Evolutionary conservation across 2,888 invertebrate species (phyloP).

Genomic region (Limnephilus rhombicus): DNA sequence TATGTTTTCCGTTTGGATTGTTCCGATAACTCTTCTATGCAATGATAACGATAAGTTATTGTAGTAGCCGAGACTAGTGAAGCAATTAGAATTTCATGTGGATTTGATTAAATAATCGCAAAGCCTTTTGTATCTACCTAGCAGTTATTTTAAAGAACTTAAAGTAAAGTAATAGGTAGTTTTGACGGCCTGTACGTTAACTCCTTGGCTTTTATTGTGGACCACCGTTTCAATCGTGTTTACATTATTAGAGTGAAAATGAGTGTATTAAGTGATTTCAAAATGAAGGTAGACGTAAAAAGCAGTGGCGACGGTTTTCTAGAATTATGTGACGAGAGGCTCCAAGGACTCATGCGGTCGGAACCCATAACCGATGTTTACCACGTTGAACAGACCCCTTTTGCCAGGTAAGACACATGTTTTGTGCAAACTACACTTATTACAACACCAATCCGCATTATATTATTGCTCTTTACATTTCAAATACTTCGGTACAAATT

Average conservation of each 20-base stretch:
- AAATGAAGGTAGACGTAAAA: constrained; percentile 72
- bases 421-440: not conserved
- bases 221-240: constrained; percentile 37
- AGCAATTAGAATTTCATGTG: constrained; percentile 45
- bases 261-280: constrained; percentile 59
- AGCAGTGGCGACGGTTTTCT: constrained; percentile 84
- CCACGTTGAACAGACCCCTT: constrained; percentile 89
- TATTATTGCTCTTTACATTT: not conserved
- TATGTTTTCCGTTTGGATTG: constrained; percentile 60
- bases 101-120: constrained; percentile 43
- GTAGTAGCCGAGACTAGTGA: constrained; percentile 53
- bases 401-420: constrained; percentile 83
- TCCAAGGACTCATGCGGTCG: constrained; percentile 83
- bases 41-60: constrained; percentile 61
- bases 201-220: constrained; percentile 23
- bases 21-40: constrained; percentile 50
- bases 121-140: constrained; percentile 20
- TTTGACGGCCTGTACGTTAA: constrained; percentile 22
- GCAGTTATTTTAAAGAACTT: constrained; percentile 26
- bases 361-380: constrained; percentile 87
- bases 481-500: not conserved
- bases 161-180: constrained; percentile 23
- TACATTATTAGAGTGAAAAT: constrained; percentile 52
- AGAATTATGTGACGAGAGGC: constrained; percentile 83
- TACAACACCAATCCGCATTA: not conserved